These are phyloP conservation scores for Carposina sasakii DNA, from an alignment of 1,140 invertebrate species.

Conservation along the genomic window DNA sequence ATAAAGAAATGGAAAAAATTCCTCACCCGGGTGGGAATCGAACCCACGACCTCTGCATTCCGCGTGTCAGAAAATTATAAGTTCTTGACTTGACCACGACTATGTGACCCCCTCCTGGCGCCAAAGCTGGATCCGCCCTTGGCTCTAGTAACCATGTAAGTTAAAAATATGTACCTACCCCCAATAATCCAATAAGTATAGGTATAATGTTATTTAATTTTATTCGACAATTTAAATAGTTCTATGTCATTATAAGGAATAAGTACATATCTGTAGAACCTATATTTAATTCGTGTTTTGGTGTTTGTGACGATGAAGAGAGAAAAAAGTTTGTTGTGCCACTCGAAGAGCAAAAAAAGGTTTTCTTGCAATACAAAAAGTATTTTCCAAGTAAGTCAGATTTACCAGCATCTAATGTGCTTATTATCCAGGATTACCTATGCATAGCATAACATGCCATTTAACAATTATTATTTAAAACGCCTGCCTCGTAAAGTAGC, in stretches of 20 bases:
- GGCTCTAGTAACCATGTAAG: slow-evolving; percentile 3
- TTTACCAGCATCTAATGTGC: background rate
- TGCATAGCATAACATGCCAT: too few relatives aligned
- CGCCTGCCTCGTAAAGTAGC: too few relatives aligned
- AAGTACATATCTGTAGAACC: background rate
- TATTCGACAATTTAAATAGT: background rate
- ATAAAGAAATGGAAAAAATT: too few relatives aligned
- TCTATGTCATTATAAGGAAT: background rate
- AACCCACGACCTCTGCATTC: too few relatives aligned
- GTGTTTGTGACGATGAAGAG: slow-evolving; percentile 5
- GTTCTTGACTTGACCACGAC: too few relatives aligned
- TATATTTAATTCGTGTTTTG: background rate
- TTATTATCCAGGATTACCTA: too few relatives aligned
- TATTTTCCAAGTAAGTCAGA: slow-evolving; percentile 4
- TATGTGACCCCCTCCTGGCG: too few relatives aligned
- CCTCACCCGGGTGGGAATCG: too few relatives aligned
- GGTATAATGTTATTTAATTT: background rate
- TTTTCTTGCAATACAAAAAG: slow-evolving; percentile 2
- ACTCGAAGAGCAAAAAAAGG: slow-evolving; percentile 5
- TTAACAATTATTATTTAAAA: too few relatives aligned
- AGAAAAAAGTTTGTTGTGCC: slow-evolving; percentile 5
- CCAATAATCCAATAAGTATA: background rate
- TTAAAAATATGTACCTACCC: background rate
- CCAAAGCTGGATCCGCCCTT: too few relatives aligned
- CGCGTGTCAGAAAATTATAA: too few relatives aligned